A percentile compares a stretch with the other conserved stretches of the same genome.
Conservation (phyloP, 2,888 invertebrate species). For the Sepioteuthis lessoniana region DNA sequence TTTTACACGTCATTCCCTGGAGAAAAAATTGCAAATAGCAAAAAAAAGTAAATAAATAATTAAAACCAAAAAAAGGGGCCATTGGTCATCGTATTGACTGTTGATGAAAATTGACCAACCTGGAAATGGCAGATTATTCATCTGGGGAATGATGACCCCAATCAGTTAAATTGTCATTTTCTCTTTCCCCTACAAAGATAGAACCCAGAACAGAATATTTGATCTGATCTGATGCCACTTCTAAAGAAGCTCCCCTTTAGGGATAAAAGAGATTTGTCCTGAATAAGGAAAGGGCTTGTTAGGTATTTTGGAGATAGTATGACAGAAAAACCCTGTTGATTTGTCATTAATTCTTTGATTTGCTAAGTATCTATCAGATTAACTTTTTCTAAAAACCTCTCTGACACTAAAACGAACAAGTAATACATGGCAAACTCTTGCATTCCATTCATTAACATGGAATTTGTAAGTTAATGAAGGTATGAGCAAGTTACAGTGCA, state of each 20-base stretch:
- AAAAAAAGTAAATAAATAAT: not conserved
- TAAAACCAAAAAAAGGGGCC: not conserved
- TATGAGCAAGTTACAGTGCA: no score
- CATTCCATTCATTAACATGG: no score
- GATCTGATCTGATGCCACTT: no score
- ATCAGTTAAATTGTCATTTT: not conserved
- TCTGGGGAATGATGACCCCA: not conserved
- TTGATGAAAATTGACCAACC: not conserved
- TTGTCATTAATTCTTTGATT: not conserved
- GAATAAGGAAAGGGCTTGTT: no score
- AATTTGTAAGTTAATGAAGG: no score
- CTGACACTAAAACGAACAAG: no score
- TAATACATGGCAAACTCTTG: no score
- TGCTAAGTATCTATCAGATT: not conserved
- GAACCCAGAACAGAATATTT: not conserved
- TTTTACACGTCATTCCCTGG: not conserved
- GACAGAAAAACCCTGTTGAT: not conserved
- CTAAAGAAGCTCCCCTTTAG: not conserved
- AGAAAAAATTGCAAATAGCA: not conserved
- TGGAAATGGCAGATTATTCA: not conserved
- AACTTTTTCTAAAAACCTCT: no score
- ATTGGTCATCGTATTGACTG: not conserved
- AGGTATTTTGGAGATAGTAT: no score
- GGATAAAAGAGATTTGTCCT: not conserved
- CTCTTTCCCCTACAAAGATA: not conserved